Evolutionary conservation across 2,797 vertebrate genomes (phyloP), one percentile per base, ranked within the genome.

Genomic region (Mormyrops attenuatus): DNA sequence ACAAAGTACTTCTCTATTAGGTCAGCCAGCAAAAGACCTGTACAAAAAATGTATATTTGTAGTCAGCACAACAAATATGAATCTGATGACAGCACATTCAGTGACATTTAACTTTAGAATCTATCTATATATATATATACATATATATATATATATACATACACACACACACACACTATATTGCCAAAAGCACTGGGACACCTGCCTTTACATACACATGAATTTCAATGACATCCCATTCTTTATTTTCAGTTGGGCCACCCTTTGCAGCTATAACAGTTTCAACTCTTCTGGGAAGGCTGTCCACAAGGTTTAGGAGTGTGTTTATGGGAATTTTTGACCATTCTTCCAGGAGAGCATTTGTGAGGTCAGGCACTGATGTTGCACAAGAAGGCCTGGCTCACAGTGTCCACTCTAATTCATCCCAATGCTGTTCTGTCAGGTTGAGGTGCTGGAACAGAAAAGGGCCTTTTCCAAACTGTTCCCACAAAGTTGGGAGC

Each of bases 1-100:
- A 99, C 97, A 0, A 99, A 99, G 89, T 99, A 99, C 89, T 98
- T 98, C 93, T 98, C 97, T 30, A 99, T 98, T 92, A 99, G 91
- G 90, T 99, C 98, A 0, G 97, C 96, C 2, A 99, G 96, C 2
- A 98, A 94, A 0, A 98, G 95, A 57, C 98, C 98, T 99, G 93
- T 2, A 85, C 92, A 88, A 85, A 90, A 90, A 90, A 85, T 11
- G 7, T 44, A 9, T 38, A 41, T 20, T 85, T 89, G 85, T 60
- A 53, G 84, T 53, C 26, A 52, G 84, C 22, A 53, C 15, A 53
- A 86, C n/a, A 85, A 77, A 84, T 60, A 47, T 63, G 9, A 80
- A 44, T 80, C 15, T 80, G 41, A 80, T 63, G 30, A 60, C 87
- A 85, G 82, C 20, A 52, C 8, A 52, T 73, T 66, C n/a, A 73